Conservation (phyloP, 2,888 invertebrate genomes). For the Nemotelus pantherinus region DNA sequence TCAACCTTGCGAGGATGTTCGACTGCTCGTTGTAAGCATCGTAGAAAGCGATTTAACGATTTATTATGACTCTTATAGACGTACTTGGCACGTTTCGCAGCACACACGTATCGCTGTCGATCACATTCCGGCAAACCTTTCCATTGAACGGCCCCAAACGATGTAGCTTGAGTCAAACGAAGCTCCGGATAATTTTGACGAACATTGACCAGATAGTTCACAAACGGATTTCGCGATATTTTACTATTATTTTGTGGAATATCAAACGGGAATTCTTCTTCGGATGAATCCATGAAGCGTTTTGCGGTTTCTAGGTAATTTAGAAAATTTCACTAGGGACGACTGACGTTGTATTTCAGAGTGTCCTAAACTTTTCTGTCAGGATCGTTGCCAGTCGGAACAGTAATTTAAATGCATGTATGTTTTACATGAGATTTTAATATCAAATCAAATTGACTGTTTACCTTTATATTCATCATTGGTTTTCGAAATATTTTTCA, state of each 20-base stretch:
- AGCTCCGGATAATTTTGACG: constrained; percentile 26
- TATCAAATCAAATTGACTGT: no score
- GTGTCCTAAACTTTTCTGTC: no score
- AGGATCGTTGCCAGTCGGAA: no score
- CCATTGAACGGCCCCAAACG: constrained; percentile 38
- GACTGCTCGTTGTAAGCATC: constrained; percentile 9
- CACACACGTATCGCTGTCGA: constrained; percentile 5
- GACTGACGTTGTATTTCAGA: no score
- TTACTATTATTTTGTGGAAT: neutral
- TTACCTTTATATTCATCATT: no score
- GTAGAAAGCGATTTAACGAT: constrained; percentile 28
- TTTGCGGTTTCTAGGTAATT: no score
- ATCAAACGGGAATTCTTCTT: neutral
- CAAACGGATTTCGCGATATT: constrained; percentile 41
- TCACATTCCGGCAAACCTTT: neutral
- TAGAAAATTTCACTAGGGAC: no score
- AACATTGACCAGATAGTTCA: constrained; percentile 32
- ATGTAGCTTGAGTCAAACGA: constrained; percentile 18
- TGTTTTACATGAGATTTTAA: no score
- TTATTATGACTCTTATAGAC: constrained; percentile 43
- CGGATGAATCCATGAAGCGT: neutral
- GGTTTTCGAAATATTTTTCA: no score
- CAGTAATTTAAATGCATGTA: no score
- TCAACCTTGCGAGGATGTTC: constrained; percentile 5
- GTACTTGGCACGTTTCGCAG: constrained; percentile 36